phyloP scores from a whole-genome alignment of 2,888 invertebrate genomes.

The Scelioninae gen. 2 region DNA sequence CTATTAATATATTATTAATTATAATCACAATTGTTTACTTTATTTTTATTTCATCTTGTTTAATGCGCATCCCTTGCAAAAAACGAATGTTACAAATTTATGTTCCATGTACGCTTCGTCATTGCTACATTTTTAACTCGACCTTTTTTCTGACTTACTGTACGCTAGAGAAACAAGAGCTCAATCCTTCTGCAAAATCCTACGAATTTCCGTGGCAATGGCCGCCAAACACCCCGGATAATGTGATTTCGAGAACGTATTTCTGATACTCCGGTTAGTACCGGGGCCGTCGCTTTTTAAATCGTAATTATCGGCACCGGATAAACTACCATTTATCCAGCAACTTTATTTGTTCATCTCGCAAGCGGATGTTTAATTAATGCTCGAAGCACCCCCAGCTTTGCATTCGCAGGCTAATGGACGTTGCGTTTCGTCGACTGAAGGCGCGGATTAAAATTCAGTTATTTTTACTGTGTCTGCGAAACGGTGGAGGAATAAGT shows the following conservation, averaged over 20 bases:
- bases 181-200: too few species aligned
- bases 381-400: slow-evolving; percentile 31
- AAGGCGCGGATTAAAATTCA: slow-evolving; percentile 17
- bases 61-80: too few species aligned
- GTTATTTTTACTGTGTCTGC: slow-evolving; percentile 21
- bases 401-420: slow-evolving; percentile 17
- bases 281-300: slow-evolving; percentile 20
- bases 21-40: too few species aligned
- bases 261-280: slow-evolving; percentile 37
- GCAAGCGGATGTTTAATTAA: slow-evolving; percentile 36
- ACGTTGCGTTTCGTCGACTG: slow-evolving; percentile 9
- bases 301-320: slow-evolving; percentile 36
- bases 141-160: too few species aligned
- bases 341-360: slow-evolving; percentile 39
- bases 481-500: slow-evolving; percentile 13
- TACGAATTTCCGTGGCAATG: too few species aligned
- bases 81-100: too few species aligned
- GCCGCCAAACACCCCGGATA: slow-evolving; percentile 32
- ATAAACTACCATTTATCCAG: slow-evolving; percentile 44
- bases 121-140: too few species aligned
- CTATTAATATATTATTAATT: too few species aligned
- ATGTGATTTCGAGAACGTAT: slow-evolving; percentile 37
- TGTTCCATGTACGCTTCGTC: too few species aligned
- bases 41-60: too few species aligned
- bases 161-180: too few species aligned